Base-by-base conservation (phyloP, 2,797 vertebrate genomes). In the Aphelocoma californica region DNA sequence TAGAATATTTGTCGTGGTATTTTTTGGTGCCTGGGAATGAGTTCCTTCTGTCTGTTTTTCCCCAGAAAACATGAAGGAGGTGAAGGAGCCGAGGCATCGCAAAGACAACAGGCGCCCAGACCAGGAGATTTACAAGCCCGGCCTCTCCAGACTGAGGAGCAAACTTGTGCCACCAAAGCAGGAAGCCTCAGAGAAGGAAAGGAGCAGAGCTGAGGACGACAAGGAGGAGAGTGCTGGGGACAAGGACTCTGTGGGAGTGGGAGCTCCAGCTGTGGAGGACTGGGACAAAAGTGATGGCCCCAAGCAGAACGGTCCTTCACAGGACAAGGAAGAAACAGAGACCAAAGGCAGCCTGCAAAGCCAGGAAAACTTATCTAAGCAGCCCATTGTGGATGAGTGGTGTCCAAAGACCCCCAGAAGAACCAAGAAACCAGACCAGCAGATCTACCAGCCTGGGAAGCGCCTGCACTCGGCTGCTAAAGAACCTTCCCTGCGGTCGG, bases 401-500 rank as follows among this genome's bases (percentile, higher is more conserved):
- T 96, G 96, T 80, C 75, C 97, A 75, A 98, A 95, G 81, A 92
- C 96, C 58, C 93, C 91, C 57, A 97, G 97, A 91, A 99, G 98
- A 97, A 94, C 97, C 42, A 99, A 98, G 88, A 99, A 99, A 96
- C 99, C 99, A 1, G 99, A 99, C 96, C 97, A 98, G 87, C 98
- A 98, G 96, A 99, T 99, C 95, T 99, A 99, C 97, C 99, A 99
- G 95, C 99, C 99, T 20, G 99, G 99, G 34, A 98, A 98, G 20
- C 98, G 99, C 83, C 87, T 98, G 71, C 98, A 98, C 16, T 95
- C 86, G 1, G 28, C 88, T 64, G 92, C 92, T 75, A 98, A 96
- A 92, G 98, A 99, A 2, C 69, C 56, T 1, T 67, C 93, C 36
- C 90, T 54, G 65, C 94, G 74, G 62, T 58, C 60, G 1, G 66